Conservation (phyloP, 2,888 invertebrate species). For the Apotomis capreana region DNA sequence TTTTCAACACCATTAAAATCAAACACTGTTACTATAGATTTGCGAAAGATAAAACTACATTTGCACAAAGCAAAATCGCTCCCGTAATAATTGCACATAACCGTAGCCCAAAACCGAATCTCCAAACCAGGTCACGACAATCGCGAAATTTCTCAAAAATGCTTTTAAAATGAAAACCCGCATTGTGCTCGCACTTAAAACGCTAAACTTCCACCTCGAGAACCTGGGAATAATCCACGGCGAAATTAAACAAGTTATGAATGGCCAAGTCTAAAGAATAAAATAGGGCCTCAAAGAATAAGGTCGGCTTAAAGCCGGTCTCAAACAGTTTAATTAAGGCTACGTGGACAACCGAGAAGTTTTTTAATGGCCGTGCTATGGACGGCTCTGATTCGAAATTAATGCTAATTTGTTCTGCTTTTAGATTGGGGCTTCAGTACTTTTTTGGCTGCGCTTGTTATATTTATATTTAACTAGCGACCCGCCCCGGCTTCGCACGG, state of each 20-base stretch:
- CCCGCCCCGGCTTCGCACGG: too few relatives aligned
- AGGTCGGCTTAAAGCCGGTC: not conserved
- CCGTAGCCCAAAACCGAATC: not conserved
- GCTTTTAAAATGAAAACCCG: not conserved
- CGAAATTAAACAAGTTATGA: slow-evolving; percentile 36
- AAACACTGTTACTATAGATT: too few relatives aligned
- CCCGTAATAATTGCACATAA: not conserved
- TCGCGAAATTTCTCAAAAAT: not conserved
- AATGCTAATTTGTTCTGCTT: slow-evolving; percentile 22
- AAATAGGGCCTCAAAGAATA: slow-evolving; percentile 23
- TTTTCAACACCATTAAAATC: too few relatives aligned
- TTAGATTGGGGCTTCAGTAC: not conserved
- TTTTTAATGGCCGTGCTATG: not conserved
- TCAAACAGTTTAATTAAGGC: slow-evolving; percentile 23
- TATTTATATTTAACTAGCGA: too few relatives aligned
- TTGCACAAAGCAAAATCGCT: not conserved
- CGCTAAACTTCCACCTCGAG: slow-evolving; percentile 7
- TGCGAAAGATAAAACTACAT: not conserved
- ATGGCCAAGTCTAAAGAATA: slow-evolving; percentile 26
- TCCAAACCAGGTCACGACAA: not conserved
- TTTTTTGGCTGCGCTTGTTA: too few relatives aligned
- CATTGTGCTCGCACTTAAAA: slow-evolving; percentile 23
- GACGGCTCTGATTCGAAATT: slow-evolving; percentile 7
- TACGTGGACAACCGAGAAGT: not conserved
- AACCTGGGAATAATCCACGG: slow-evolving; percentile 29